A percentile compares a stretch with the other conserved stretches of the same genome.
Conservation (phyloP, 2,888 invertebrate species). For the Drosophila eohydei region DNA sequence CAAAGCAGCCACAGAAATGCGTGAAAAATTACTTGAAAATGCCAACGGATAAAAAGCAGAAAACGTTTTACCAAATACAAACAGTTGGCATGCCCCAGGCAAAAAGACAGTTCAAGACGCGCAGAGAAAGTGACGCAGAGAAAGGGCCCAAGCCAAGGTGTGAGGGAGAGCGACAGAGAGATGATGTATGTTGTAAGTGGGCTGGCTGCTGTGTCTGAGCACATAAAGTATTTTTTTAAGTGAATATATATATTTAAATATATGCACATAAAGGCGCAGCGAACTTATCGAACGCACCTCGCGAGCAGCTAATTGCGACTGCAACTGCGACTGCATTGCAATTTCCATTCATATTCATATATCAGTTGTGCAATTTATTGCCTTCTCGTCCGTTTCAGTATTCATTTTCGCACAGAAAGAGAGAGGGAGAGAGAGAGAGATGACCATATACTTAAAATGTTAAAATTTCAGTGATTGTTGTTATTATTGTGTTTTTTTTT, state of each 20-base stretch:
- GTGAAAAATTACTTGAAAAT: constrained; percentile 80
- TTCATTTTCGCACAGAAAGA: constrained; percentile 27
- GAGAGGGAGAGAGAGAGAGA: not conserved
- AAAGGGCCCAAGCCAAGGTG: constrained; percentile 1
- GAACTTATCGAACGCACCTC: constrained; percentile 46
- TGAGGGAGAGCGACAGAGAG: constrained; percentile 3
- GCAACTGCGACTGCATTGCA: constrained; percentile 25
- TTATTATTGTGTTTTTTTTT: constrained; percentile 5
- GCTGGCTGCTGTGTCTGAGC: not conserved
- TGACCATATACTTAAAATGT: constrained; percentile 22
- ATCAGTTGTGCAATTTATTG: constrained; percentile 67
- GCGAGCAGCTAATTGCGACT: constrained; percentile 28
- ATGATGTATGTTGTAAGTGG: constrained; percentile 1
- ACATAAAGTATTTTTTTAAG: constrained; percentile 7
- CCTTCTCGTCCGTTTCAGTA: constrained; percentile 34
- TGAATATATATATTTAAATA: not conserved
- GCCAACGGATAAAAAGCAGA: constrained; percentile 73
- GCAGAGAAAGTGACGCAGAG: constrained; percentile 19
- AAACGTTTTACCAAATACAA: constrained; percentile 64
- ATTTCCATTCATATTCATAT: constrained; percentile 62
- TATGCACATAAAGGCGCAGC: not conserved
- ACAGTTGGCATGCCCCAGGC: constrained; percentile 53
- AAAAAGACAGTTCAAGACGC: constrained; percentile 26
- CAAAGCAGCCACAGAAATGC: constrained; percentile 81
- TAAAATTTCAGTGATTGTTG: constrained; percentile 36